Conservation (phyloP, 1,140 invertebrate species). For the Drosophila simulans region DNA sequence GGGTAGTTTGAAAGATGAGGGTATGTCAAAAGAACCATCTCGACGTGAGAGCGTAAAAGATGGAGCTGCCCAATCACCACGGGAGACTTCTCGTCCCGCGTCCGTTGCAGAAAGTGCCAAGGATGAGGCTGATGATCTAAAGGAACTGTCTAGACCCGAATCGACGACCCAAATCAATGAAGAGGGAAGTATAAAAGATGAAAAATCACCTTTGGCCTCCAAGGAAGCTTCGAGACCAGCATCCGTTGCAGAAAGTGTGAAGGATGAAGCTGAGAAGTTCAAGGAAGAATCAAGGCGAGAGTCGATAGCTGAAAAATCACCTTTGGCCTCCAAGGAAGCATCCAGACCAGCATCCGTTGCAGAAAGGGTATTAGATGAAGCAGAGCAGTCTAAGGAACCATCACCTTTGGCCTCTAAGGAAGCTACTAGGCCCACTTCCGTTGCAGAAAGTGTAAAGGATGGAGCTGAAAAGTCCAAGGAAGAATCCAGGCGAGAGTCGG, state of each 20-base stretch:
- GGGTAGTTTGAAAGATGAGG: slow-evolving; percentile 5
- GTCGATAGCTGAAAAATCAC: not conserved
- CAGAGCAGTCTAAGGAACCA: not conserved
- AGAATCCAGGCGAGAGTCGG: not conserved
- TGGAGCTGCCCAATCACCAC: slow-evolving; percentile 2
- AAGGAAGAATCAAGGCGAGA: too few species aligned
- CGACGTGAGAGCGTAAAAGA: slow-evolving; percentile 35
- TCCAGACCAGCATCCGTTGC: slow-evolving; percentile 48
- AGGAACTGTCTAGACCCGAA: too few species aligned
- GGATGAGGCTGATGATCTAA: not conserved
- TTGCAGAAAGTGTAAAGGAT: slow-evolving; percentile 8
- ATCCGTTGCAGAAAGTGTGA: slow-evolving; percentile 2
- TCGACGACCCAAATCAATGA: too few species aligned
- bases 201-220: not conserved
- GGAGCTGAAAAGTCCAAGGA: not conserved
- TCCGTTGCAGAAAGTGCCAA: slow-evolving; percentile 18
- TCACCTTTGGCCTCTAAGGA: not conserved
- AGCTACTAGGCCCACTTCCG: not conserved
- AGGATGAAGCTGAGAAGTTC: not conserved
- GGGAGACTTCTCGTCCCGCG: slow-evolving; percentile 22
- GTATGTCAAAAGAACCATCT: slow-evolving; percentile 47
- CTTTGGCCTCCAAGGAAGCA: slow-evolving; percentile 15
- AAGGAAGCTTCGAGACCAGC: not conserved
- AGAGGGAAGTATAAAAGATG: not conserved
- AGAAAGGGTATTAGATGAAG: slow-evolving; percentile 15